Base-by-base conservation (phyloP, 2,888 invertebrate genomes). In the Macrophya annulata region DNA sequence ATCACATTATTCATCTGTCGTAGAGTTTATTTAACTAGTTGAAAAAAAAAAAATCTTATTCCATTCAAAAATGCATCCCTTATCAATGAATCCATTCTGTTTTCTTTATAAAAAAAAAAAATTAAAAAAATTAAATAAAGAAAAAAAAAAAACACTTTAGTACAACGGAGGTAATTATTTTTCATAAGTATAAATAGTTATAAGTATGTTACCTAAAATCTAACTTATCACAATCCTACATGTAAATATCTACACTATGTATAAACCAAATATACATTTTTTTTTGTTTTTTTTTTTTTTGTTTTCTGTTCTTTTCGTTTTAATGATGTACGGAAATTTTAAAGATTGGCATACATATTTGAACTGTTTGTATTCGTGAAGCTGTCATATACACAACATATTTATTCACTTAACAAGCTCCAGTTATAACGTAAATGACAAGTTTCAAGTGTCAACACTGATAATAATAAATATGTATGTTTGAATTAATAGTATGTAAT, bases 201-300 rank as follows among this genome's bases (percentile, higher is more conserved):
- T 88, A 88, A 88, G 25, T 37, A 43, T 81, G 81, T 43, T 71
- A 68, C 68, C n/a, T 48, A 45, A 62, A 45, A 48, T 68, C 31
- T 51, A 68, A 89, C 88, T 90, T 90, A 90, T 89, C 89, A 90
- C 86, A 89, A 89, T 89, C 86, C 88, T 90, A 90, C 87, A 85
- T 86, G 88, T 88, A 89, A 88, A 87, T 92, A 92, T 92, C 90
- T 91, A 92, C 92, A 92, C 88, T 91, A 91, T 89, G 85, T 89
- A 88, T 89, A 89, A 90, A 90, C 89, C 88, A 88, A 65, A 85
- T 87, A 87, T 87, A 88, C 87, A 88, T 88, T 87, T 88, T 68
- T n/a, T 62, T 59, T 43, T n/a, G n/a, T 62, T 86, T 86, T 88
- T 86, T 88, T 87, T 87, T 87, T 88, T 87, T 71, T 51, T 31